Base-by-base conservation (phyloP, 2,797 vertebrate genomes). In the Peromyscus eremicus region DNA sequence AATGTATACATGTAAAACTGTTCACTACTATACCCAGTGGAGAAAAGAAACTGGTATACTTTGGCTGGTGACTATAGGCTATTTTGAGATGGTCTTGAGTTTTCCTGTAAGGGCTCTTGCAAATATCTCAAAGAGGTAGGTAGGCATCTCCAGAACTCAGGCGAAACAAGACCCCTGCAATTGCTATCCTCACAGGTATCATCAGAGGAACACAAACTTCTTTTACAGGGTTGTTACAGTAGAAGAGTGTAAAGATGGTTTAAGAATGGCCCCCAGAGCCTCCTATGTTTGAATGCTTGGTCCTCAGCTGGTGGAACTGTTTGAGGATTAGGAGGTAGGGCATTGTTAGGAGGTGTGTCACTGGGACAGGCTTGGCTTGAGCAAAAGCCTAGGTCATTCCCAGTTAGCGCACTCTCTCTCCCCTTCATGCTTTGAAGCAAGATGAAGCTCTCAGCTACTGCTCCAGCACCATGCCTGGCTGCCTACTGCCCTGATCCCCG, bases 131-230 rank as follows among this genome's bases (percentile, higher is more conserved):
- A 55, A 66, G 49, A 68, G 11, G 34, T 6, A 73, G 21, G 66
- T 52, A 77, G 40, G 62, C 52, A 84, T 90, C 40, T 89, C 43
- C 2, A 23, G 81, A 89, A 52, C 34, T 84, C 57, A 84, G 85
- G n/a, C 64, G 88, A 71, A 29, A 71, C 8, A 73, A 73, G 10
- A 93, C 3, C 6, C 19, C 64, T 37, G 12, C 55, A 32, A 89
- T 23, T 83, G 46, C 21, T 62, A 77, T n/a, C 16, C 23, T 89
- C 16, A 81, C 37, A 77, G 6, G 34, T 32, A 49, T 34, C 40
- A 70, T 29, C 60, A 88, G 68, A 91, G 86, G 46, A 88, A 87
- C n/a, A 57, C 34, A 94, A 40, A 82, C 70, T 32, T 91, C 49
- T 60, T 52, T 43, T 52, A 46, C 85, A 85, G 79, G n/a, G 25